These are phyloP conservation scores for Odocoileus virginianus DNA, from an alignment of 2,113 vertebrate genomes.

Conservation along the genomic window DNA sequence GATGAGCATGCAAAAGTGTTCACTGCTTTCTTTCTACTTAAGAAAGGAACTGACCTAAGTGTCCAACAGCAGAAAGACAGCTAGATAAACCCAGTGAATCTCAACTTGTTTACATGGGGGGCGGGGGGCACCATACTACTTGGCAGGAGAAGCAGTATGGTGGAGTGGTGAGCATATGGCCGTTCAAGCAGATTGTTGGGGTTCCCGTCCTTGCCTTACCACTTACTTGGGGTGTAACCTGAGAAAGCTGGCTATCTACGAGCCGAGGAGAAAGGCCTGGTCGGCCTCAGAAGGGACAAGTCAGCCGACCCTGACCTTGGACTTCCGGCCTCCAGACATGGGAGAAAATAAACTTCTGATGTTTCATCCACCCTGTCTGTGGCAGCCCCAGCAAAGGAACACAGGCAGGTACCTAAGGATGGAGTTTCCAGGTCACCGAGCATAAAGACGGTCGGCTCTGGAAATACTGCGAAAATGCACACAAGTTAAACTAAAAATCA, in stretches of 20 bases:
- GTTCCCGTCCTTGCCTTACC: neutral
- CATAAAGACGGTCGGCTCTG: neutral
- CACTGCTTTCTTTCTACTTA: neutral
- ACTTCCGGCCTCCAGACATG: neutral
- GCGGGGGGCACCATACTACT: neutral
- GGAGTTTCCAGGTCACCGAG: neutral
- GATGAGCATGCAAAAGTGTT: neutral
- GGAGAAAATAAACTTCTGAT: neutral
- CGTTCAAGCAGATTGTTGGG: neutral
- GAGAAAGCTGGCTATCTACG: neutral
- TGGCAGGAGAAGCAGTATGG: neutral
- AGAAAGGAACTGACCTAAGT: neutral
- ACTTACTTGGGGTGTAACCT: neutral
- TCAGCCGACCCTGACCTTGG: neutral
- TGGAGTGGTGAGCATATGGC: rapidly evolving
- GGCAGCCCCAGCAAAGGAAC: neutral
- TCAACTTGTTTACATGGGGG: no score
- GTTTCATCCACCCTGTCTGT: neutral
- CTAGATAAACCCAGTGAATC: no score
- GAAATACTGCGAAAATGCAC: neutral
- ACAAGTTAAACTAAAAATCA: neutral
- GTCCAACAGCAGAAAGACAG: neutral
- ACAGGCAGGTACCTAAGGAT: no score
- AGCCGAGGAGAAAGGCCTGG: neutral
- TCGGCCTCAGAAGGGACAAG: neutral